Percentiles rank a stretch among this genome's conserved stretches.
These are phyloP conservation scores for Cylindroiulus punctatus DNA, from an alignment of 2,888 invertebrate species.

Conservation along the genomic window DNA sequence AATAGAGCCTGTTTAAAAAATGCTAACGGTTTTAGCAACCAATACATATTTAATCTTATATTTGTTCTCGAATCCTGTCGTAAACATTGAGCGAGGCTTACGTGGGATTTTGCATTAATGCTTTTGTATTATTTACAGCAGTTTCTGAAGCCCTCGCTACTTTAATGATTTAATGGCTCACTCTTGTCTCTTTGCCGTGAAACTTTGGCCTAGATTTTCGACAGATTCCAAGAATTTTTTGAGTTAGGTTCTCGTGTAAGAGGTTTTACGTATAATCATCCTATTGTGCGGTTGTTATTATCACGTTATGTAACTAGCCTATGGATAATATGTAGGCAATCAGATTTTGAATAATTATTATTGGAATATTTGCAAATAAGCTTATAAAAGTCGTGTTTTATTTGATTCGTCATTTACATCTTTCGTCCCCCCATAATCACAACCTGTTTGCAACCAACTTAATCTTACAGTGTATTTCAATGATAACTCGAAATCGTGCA, in stretches of 20 bases:
- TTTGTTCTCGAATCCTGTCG: background rate
- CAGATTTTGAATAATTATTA: constrained; percentile 32
- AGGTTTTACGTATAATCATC: constrained; percentile 26
- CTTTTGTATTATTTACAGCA: constrained; percentile 16
- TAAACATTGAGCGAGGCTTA: constrained; percentile 13
- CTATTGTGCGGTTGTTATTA: constrained; percentile 4
- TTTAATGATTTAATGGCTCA: background rate
- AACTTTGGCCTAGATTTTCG: background rate
- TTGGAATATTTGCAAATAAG: background rate
- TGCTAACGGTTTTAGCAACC: background rate
- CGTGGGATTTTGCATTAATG: background rate
- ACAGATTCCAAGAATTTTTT: background rate
- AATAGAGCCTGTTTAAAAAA: background rate
- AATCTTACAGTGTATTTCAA: too few species aligned
- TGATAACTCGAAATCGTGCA: too few species aligned
- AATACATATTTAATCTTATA: constrained; percentile 32
- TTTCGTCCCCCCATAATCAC: too few species aligned
- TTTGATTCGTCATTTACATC: background rate
- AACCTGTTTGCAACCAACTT: too few species aligned
- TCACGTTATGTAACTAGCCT: constrained; percentile 24
- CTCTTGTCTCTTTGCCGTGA: background rate
- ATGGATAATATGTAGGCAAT: constrained; percentile 25
- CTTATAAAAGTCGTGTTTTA: background rate
- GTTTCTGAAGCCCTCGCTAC: background rate
- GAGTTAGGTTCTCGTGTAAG: background rate